Evolutionary conservation across 2,113 vertebrate species (phyloP).

Genomic region (Istiophorus platypterus): DNA sequence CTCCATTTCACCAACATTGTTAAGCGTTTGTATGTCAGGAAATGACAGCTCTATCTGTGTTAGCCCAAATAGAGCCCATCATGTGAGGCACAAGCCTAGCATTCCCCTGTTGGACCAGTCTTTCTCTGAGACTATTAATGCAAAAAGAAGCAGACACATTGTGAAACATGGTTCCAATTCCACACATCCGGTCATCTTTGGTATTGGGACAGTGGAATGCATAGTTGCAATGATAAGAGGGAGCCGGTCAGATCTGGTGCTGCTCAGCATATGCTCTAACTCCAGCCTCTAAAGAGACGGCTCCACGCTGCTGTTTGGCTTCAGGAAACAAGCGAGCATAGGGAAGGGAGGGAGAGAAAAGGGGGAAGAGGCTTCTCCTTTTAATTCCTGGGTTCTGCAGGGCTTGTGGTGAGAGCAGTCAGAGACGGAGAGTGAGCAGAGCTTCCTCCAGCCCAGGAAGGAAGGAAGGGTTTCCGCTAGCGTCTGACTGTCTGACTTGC

Average conservation of each 20-base stretch:
- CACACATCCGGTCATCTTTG: conserved; percentile 90
- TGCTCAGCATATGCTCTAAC: conserved; percentile 68
- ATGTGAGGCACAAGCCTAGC: conserved; percentile 64
- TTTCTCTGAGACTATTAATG: conserved; percentile 66
- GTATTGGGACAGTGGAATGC: conserved; percentile 93
- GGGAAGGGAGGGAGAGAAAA: conserved; percentile 29
- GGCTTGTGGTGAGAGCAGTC: conserved; percentile 71
- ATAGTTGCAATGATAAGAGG: conserved; percentile 90
- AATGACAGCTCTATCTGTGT: conserved; percentile 42
- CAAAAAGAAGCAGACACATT: conserved; percentile 69
- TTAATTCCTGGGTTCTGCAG: conserved; percentile 73
- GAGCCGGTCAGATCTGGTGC: conserved; percentile 74
- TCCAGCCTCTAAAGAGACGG: conserved; percentile 65
- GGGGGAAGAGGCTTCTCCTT: conserved; percentile 50
- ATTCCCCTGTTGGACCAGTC: conserved; percentile 65
- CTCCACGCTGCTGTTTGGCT: conserved; percentile 73
- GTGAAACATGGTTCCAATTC: conserved; percentile 76
- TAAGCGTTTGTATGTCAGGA: conserved; percentile 41
- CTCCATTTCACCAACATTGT: conserved; percentile 38
- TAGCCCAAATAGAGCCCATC: conserved; percentile 50
- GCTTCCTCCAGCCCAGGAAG: conserved; percentile 79
- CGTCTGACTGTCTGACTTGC: conserved; percentile 80
- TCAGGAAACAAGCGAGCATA: conserved; percentile 64
- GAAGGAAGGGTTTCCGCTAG: conserved; percentile 78
- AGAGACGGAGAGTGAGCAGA: conserved; percentile 55